Evolutionary conservation across 1,140 invertebrate genomes (phyloP).

Genomic region (Holcopasites calliopsidis): DNA sequence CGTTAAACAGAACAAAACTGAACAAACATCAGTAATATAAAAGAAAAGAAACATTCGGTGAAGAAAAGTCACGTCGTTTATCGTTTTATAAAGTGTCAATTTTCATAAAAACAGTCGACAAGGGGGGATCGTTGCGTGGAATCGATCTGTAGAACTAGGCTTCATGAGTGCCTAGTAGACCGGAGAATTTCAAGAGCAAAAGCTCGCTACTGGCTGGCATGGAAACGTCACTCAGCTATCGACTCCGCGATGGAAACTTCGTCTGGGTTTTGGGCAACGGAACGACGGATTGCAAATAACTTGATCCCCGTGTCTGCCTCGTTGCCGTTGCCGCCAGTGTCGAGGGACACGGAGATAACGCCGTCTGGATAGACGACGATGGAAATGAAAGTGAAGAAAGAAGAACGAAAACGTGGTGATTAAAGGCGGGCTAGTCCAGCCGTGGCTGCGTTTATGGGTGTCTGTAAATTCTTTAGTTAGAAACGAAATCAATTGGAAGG

Average conservation of each 20-base stretch:
- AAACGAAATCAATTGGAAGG: slow-evolving; percentile 42
- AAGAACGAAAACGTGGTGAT: background rate
- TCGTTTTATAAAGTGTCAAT: background rate
- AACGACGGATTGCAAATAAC: slow-evolving; percentile 54
- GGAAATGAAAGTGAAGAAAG: slow-evolving; percentile 2
- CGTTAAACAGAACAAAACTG: no score
- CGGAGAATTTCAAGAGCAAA: slow-evolving; percentile 73
- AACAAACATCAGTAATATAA: no score
- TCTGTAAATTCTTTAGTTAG: slow-evolving; percentile 33
- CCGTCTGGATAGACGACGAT: background rate
- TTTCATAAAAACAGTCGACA: background rate
- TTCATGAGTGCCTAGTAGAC: slow-evolving; percentile 18
- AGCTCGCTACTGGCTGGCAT: slow-evolving; percentile 77
- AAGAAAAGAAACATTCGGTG: background rate
- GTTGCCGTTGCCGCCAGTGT: slow-evolving; percentile 3
- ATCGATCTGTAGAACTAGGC: slow-evolving; percentile 24
- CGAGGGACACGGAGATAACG: background rate
- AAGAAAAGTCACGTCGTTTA: background rate
- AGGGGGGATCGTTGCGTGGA: slow-evolving; percentile 2
- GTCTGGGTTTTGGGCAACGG: slow-evolving; percentile 28
- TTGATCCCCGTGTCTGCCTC: slow-evolving; percentile 17
- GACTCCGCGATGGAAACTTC: slow-evolving; percentile 72
- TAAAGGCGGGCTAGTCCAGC: background rate
- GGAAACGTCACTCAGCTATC: slow-evolving; percentile 78
- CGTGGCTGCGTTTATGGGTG: background rate